phyloP scores from a whole-genome alignment of 2,797 vertebrate genomes.

The Sebastes matsubarae region DNA sequence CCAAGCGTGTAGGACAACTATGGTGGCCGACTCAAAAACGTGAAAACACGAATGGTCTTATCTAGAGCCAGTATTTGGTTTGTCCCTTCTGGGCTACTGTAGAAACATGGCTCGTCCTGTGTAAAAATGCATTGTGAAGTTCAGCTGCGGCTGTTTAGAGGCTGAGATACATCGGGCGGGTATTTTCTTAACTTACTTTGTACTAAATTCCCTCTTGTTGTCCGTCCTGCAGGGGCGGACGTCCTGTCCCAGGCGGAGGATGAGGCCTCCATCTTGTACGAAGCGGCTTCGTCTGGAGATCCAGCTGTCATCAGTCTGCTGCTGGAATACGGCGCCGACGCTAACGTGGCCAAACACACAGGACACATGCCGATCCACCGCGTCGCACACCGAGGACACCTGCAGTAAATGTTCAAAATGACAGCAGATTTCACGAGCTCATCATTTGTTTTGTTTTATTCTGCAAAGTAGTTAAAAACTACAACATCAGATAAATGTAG shows the following conservation, averaged over 20 bases:
- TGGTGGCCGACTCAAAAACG: too few relatives aligned
- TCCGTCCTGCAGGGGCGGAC: conserved; percentile 83
- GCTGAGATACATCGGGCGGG: not conserved
- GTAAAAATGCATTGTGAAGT: not conserved
- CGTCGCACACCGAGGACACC: conserved; percentile 89
- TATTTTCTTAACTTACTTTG: not conserved
- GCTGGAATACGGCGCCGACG: conserved; percentile 84
- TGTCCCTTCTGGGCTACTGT: too few relatives aligned
- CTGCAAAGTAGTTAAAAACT: not conserved
- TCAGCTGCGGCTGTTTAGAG: not conserved
- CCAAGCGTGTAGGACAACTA: too few relatives aligned
- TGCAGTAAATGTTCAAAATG: conserved; percentile 73
- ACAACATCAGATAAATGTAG: not conserved
- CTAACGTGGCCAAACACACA: conserved; percentile 88
- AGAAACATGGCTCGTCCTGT: too few relatives aligned
- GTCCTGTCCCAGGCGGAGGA: conserved; percentile 91
- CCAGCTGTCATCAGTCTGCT: conserved; percentile 87
- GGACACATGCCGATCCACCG: conserved; percentile 95
- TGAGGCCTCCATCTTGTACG: conserved; percentile 90
- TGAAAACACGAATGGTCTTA: too few relatives aligned
- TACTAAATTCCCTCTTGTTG: not conserved
- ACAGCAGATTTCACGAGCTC: not conserved
- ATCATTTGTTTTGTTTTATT: not conserved
- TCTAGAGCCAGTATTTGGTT: too few relatives aligned
- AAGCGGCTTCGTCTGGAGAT: conserved; percentile 88